Conservation (phyloP, 92 coral and sea anemone genomes). For the Actinernus sp. region DNA sequence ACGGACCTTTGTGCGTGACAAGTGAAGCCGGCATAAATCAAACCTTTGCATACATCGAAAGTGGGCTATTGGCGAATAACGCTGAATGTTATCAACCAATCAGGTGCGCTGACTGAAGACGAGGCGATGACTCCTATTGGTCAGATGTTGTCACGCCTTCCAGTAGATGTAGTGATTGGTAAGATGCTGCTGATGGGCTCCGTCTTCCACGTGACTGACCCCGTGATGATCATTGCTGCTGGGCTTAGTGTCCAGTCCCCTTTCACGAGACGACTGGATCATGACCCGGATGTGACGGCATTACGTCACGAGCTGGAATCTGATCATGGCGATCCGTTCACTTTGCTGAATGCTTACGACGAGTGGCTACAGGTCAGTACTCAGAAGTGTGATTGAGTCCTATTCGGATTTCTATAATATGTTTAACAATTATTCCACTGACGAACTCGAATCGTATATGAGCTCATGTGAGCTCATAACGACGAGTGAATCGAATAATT, state of each 20-base stretch:
- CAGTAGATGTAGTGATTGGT: conserved; percentile 98
- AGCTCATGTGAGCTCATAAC: too few species aligned
- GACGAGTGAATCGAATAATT: too few species aligned
- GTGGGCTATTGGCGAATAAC: too few species aligned
- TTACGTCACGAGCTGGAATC: conserved; percentile 87
- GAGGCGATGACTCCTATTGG: conserved; percentile 92
- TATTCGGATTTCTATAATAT: too few species aligned
- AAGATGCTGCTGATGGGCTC: conserved; percentile 98
- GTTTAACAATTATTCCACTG: too few species aligned
- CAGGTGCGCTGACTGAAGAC: conserved; percentile 82
- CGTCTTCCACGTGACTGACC: conserved; percentile 95
- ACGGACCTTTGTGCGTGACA: too few species aligned
- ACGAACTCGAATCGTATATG: too few species aligned
- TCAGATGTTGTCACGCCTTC: conserved; percentile 90
- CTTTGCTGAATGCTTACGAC: conserved; percentile 92
- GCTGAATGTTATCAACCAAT: too few species aligned
- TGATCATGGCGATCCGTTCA: conserved; percentile 99
- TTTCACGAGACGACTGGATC: conserved; percentile 90
- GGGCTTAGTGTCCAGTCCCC: conserved; percentile 99
- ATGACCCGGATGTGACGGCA: conserved; percentile 96
- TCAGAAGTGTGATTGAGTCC: too few species aligned
- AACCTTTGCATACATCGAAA: too few species aligned
- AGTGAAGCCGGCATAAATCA: too few species aligned
- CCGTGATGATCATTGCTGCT: conserved; percentile 95
- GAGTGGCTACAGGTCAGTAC: conserved; percentile 90